Evolutionary conservation across 2,797 vertebrate species (phyloP).

Genomic region (Etheostoma nigrum): DNA sequence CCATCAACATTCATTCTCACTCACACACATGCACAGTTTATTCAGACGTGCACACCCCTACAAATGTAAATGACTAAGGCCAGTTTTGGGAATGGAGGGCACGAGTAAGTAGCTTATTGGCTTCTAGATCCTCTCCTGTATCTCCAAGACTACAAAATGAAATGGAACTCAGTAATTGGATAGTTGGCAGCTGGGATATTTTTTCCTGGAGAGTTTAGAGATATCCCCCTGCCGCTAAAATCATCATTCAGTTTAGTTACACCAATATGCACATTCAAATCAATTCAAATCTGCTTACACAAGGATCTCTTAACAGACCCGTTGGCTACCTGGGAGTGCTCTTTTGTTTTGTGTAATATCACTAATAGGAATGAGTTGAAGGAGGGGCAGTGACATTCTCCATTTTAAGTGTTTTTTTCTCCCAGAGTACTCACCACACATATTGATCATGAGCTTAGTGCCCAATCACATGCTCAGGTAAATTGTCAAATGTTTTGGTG

Average conservation of each 20-base stretch:
- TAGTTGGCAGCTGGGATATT: constrained; percentile 61
- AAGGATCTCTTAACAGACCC: constrained; percentile 49
- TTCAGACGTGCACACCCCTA: constrained; percentile 67
- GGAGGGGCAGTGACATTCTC: constrained; percentile 80
- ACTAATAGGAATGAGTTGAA: constrained; percentile 72
- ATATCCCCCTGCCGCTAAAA: constrained; percentile 44
- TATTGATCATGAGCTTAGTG: constrained; percentile 55
- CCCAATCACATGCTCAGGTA: constrained; percentile 61
- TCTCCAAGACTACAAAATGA: constrained; percentile 77
- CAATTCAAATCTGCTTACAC: constrained; percentile 34
- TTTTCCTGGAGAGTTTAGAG: constrained; percentile 42
- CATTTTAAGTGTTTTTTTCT: constrained; percentile 63
- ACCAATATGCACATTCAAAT: constrained; percentile 31
- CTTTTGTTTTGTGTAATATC: constrained; percentile 58
- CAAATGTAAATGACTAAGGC: constrained; percentile 86
- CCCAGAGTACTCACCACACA: constrained; percentile 73
- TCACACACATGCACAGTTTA: constrained; percentile 43
- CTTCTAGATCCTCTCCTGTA: constrained; percentile 79
- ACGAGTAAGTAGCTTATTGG: constrained; percentile 82
- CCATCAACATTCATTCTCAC: constrained; percentile 58
- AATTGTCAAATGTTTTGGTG: constrained; percentile 60
- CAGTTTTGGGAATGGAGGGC: constrained; percentile 82
- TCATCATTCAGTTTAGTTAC: constrained; percentile 44
- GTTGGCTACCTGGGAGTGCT: constrained; percentile 59
- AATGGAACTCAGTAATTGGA: constrained; percentile 61